A percentile compares a stretch with the other conserved stretches of the same genome.
These are phyloP conservation scores for Anthophora plumipes DNA, from an alignment of 2,888 invertebrate species.

Conservation along the genomic window DNA sequence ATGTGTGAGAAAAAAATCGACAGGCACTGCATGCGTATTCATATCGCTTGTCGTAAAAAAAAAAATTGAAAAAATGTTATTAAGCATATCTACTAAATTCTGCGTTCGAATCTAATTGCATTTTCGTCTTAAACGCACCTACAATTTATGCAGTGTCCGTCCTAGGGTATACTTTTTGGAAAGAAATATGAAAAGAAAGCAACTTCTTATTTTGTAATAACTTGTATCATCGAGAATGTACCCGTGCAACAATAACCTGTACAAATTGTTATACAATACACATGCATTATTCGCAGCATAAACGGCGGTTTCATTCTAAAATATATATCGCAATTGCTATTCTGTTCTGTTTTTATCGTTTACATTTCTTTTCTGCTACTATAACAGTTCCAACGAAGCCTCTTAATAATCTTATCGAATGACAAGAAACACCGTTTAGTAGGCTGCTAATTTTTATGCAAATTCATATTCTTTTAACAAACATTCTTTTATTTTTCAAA, in stretches of 20 bases:
- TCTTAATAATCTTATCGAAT: background rate
- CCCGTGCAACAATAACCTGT: conserved; percentile 16
- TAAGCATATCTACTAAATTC: conserved; percentile 37
- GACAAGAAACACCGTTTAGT: no score
- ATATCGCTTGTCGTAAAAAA: conserved; percentile 48
- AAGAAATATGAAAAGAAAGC: background rate
- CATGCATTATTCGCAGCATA: conserved; percentile 1
- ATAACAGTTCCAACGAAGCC: background rate
- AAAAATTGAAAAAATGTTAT: conserved; percentile 18
- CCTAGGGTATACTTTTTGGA: conserved; percentile 46
- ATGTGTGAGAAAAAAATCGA: conserved; percentile 35
- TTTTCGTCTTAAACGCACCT: conserved; percentile 39
- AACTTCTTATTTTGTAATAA: conserved; percentile 37
- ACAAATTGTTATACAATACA: conserved; percentile 33
- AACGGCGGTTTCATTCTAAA: conserved; percentile 3
- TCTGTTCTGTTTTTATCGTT: background rate
- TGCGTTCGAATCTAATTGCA: conserved; percentile 29
- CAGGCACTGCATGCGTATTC: conserved; percentile 61
- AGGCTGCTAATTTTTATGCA: no score
- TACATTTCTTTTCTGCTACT: conserved; percentile 2
- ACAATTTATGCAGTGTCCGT: conserved; percentile 66
- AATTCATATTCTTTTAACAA: no score
- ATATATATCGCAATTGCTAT: background rate
- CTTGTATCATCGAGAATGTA: conserved; percentile 7
- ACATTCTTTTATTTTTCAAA: no score